These are phyloP conservation scores for Riparia riparia DNA, from an alignment of 2,113 vertebrate species.

Conservation along the genomic window DNA sequence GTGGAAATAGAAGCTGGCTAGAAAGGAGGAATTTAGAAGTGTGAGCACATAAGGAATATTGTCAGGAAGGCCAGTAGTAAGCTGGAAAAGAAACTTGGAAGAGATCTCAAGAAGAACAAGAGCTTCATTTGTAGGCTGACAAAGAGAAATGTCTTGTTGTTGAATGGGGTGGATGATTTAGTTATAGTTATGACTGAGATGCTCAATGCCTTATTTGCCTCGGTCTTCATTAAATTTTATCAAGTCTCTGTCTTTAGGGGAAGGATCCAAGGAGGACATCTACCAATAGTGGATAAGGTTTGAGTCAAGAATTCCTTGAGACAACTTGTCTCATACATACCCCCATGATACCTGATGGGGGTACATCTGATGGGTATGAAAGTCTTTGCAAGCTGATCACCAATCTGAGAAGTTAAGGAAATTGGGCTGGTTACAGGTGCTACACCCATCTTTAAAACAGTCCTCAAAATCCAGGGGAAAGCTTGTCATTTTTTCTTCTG, in stretches of 20 bases:
- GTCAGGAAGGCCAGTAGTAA: background rate
- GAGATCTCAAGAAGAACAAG: background rate
- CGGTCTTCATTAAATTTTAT: background rate
- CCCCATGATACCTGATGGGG: background rate
- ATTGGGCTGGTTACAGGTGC: background rate
- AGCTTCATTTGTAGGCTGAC: background rate
- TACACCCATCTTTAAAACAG: background rate
- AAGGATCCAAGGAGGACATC: background rate
- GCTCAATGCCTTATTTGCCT: background rate
- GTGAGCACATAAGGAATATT: background rate
- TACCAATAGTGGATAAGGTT: background rate
- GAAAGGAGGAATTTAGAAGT: background rate
- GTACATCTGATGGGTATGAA: background rate
- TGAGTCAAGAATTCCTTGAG: background rate
- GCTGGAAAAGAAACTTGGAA: background rate
- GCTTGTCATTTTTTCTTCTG: background rate
- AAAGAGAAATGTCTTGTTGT: background rate
- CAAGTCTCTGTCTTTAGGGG: background rate
- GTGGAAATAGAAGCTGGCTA: background rate
- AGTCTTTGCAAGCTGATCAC: background rate
- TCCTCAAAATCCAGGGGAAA: background rate
- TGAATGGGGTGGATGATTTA: background rate
- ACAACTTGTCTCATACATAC: background rate
- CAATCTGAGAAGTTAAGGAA: background rate
- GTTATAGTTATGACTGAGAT: background rate